phyloP scores from a whole-genome alignment of 2,113 vertebrate species.

The Peromyscus californicus region DNA sequence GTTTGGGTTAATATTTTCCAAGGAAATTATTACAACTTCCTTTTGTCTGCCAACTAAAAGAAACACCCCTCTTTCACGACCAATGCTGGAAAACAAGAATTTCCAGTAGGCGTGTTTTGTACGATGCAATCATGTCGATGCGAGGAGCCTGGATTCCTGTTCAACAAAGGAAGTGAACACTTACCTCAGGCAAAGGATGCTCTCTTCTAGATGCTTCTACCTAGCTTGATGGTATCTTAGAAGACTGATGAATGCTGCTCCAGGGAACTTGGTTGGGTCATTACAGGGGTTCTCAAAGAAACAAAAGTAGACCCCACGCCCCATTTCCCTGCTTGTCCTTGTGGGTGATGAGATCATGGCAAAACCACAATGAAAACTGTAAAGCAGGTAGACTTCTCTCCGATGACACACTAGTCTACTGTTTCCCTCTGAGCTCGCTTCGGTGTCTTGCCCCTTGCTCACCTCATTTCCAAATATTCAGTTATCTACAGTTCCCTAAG shows the following conservation, averaged over 20 bases:
- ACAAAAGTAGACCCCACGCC: background rate
- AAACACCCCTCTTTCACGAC: conserved; percentile 47
- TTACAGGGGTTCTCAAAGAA: background rate
- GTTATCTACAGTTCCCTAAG: background rate
- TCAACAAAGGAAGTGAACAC: background rate
- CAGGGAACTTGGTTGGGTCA: background rate
- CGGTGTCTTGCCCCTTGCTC: background rate
- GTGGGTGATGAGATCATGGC: background rate
- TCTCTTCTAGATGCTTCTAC: background rate
- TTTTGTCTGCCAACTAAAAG: background rate
- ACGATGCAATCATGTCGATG: background rate
- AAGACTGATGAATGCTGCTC: background rate
- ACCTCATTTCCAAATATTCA: conserved; percentile 17
- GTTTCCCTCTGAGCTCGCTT: background rate
- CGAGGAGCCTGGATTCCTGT: background rate
- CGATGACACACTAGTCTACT: background rate
- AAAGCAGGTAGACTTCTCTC: background rate
- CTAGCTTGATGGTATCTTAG: background rate
- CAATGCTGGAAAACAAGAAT: conserved; percentile 60
- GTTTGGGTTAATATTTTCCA: conserved; percentile 49
- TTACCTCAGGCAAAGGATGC: background rate
- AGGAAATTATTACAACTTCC: conserved; percentile 49
- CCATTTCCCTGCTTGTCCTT: background rate
- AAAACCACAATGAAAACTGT: background rate
- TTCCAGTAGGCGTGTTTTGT: conserved; percentile 57